Base-by-base conservation (phyloP, 2,888 invertebrate species). In the Gnatocerus cornutus region DNA sequence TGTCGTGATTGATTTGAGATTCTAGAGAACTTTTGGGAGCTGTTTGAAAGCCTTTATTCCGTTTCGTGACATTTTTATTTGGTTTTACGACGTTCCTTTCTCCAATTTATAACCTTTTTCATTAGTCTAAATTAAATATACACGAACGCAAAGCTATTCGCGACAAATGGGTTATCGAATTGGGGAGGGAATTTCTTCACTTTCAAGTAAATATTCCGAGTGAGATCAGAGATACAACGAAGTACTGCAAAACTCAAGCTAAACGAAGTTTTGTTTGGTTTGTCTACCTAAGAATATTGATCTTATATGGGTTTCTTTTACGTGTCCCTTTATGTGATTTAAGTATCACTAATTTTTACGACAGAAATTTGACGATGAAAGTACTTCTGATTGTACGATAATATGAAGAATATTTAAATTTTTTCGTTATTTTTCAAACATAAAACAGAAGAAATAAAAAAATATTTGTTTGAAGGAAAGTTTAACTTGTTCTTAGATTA, bases 1-100 rank as follows among this genome's bases (percentile, higher is more conserved):
- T 79, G 80, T 76, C 79, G 81, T 82, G 83, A 82, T 82, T 82
- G 82, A 83, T 83, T 83, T 77, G 76, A 78, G 76, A 77, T 73
- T 74, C 73, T 73, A 64, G 68, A 74, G 76, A 80, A 76, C 72
- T 75, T 63, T 61, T 12, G 43, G 50, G 39, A 13, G 41, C 52
- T 63, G 52, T 53, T 61, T 63, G 63, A 63, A 63, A 63, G 43
- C 29, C 41, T 39, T 39, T 43, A 68, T 68, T 72, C 67, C 69
- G 67, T 68, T 59, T 64, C 61, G 8, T 67, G 67, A 52, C 65
- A 56, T 46, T 65, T 52, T 53, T 62, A 61, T 66, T 61, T 63
- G 48, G 41, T 52, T 53, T 48, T 27, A 29, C 48, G 48, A 50
- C 27, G 29, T n/a, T n/a, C 12, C 48, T 21, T 29, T 50, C 27